Percentiles rank a stretch among this genome's conserved stretches.
Evolutionary conservation across 2,888 invertebrate genomes (phyloP).

Genomic region (Lasioglossum marginatum): DNA sequence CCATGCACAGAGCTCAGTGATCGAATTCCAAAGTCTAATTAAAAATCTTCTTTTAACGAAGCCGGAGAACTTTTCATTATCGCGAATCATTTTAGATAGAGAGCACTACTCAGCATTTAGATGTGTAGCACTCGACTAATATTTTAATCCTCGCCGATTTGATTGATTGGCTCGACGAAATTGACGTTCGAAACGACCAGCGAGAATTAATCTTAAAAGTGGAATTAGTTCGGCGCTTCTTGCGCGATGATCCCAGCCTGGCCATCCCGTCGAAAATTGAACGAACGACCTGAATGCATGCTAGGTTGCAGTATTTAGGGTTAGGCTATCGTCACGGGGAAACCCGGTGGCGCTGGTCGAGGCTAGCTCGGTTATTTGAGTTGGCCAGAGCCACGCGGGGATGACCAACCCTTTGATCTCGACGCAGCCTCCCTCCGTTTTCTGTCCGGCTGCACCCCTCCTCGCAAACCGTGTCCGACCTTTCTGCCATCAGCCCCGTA

Average conservation of each 20-base stretch:
- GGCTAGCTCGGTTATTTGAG: constrained; percentile 83
- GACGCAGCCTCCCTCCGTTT: constrained; percentile 71
- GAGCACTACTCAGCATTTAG: too few species aligned
- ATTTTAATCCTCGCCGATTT: not conserved
- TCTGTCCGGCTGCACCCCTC: constrained; percentile 63
- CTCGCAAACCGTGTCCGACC: constrained; percentile 56
- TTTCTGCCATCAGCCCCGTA: constrained; percentile 71
- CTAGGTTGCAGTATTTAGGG: constrained; percentile 80
- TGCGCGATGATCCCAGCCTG: constrained; percentile 20
- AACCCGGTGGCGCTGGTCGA: constrained; percentile 77
- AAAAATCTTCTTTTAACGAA: not conserved
- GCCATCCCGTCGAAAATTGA: constrained; percentile 63
- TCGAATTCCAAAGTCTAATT: not conserved
- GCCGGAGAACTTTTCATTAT: not conserved
- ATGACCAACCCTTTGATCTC: constrained; percentile 84
- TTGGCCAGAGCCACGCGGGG: constrained; percentile 80
- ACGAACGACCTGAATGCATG: constrained; percentile 68
- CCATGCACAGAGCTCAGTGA: not conserved
- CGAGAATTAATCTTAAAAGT: constrained; percentile 6
- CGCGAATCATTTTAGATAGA: not conserved
- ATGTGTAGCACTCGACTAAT: not conserved
- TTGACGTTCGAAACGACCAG: not conserved
- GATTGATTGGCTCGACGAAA: not conserved
- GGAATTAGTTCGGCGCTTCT: constrained; percentile 32
- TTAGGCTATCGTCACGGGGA: constrained; percentile 75